Conservation (phyloP, 30 jellyfish, hydroid and myxozoan genomes). For the Rhopilema esculentum region DNA sequence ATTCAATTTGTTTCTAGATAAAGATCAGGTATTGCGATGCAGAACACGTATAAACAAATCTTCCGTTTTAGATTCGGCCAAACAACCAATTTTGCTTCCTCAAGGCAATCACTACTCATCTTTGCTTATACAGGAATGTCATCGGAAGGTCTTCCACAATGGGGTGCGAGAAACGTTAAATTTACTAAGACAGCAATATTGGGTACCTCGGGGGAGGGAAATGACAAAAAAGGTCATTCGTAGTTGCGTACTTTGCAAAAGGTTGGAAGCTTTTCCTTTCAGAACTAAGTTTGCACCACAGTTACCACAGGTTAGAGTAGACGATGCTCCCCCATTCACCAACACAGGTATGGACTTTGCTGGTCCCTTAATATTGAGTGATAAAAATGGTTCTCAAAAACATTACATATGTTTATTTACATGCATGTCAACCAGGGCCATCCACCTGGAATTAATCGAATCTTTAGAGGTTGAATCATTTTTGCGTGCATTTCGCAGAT, state of each 20-base stretch:
- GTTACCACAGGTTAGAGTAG: slow-evolving; percentile 50
- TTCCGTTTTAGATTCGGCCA: slow-evolving; percentile 54
- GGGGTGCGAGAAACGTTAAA: slow-evolving; percentile 58
- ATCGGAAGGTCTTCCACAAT: slow-evolving; percentile 59
- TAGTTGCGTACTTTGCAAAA: slow-evolving; percentile 28
- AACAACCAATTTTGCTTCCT: slow-evolving; percentile 60
- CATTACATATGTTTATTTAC: slow-evolving; percentile 62
- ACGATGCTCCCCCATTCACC: slow-evolving; percentile 69
- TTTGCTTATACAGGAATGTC: slow-evolving; percentile 51
- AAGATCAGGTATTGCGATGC: slow-evolving; percentile 51
- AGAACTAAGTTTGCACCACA: slow-evolving; percentile 30
- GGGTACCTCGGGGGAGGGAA: slow-evolving; percentile 80
- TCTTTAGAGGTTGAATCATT: slow-evolving; percentile 58
- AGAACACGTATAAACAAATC: slow-evolving; percentile 45
- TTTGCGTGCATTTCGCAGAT: slow-evolving; percentile 72
- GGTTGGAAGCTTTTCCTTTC: slow-evolving; percentile 67
- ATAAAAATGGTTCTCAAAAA: slow-evolving; percentile 15
- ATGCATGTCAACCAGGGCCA: slow-evolving; percentile 63
- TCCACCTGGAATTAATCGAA: slow-evolving; percentile 62
- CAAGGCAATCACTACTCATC: slow-evolving; percentile 32
- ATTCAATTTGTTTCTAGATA: slow-evolving; percentile 54
- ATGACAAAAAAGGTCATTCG: slow-evolving; percentile 44
- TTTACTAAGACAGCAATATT: slow-evolving; percentile 56
- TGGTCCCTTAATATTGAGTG: slow-evolving; percentile 40
- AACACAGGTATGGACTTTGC: slow-evolving; percentile 67